Evolutionary conservation across 2,888 invertebrate genomes (phyloP).

Genomic region (Eupithecia centaureata): DNA sequence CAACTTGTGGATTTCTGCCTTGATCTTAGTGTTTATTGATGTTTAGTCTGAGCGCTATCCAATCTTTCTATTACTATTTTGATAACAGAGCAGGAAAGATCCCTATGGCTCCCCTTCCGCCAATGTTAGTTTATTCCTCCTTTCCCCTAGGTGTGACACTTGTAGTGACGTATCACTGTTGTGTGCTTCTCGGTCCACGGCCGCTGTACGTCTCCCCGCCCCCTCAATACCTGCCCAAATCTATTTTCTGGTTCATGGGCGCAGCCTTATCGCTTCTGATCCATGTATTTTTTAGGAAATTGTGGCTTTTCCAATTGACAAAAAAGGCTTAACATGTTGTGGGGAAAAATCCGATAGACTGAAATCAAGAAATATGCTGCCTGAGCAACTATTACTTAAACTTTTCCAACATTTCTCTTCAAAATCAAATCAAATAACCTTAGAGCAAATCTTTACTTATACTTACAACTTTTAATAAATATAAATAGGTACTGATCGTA

Average conservation of each 20-base stretch:
- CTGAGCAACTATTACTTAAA: background rate
- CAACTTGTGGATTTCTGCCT: background rate
- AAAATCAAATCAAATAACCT: background rate
- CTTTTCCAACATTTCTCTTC: too few relatives aligned
- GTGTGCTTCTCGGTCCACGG: background rate
- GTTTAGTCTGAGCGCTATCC: background rate
- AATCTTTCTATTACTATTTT: too few relatives aligned
- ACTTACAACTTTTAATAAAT: too few relatives aligned
- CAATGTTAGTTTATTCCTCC: too few relatives aligned
- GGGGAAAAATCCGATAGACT: constrained; percentile 19
- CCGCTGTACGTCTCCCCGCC: constrained; percentile 29
- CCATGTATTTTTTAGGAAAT: constrained; percentile 46
- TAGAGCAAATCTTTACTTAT: background rate
- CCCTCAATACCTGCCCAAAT: constrained; percentile 59
- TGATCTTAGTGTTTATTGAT: background rate
- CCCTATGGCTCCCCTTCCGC: too few relatives aligned
- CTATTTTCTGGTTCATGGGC: constrained; percentile 61
- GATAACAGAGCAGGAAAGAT: too few relatives aligned
- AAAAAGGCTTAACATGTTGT: constrained; percentile 40
- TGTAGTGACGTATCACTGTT: background rate
- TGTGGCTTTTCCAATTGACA: constrained; percentile 42
- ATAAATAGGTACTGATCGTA: too few relatives aligned
- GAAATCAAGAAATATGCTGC: background rate
- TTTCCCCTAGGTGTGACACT: too few relatives aligned
- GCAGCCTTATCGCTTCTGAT: constrained; percentile 45